These are phyloP conservation scores for Ridgeia piscesae DNA, from an alignment of 1,140 invertebrate species.

Conservation along the genomic window DNA sequence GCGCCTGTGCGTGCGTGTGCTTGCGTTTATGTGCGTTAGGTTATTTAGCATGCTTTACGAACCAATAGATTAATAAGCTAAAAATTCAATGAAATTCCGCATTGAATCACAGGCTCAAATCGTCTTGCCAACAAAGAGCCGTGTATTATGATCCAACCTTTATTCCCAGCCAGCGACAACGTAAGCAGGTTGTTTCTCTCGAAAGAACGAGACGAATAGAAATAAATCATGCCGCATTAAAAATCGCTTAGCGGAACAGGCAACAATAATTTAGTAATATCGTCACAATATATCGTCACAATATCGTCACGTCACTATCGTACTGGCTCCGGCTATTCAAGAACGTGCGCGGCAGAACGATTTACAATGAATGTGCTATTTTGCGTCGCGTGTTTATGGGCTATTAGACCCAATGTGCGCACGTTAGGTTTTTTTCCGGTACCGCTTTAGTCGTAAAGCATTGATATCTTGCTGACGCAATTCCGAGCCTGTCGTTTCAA, in stretches of 20 bases:
- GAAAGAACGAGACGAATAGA: not conserved
- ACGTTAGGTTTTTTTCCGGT: not conserved
- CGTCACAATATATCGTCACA: too few species aligned
- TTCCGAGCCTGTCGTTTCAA: not conserved
- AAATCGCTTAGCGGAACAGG: not conserved
- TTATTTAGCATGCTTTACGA: too few species aligned
- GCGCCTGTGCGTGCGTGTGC: too few species aligned
- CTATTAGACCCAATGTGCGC: not conserved
- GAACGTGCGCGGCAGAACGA: not conserved
- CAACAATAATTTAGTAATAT: not conserved
- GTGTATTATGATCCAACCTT: not conserved
- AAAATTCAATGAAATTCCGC: not conserved
- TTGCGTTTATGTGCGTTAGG: too few species aligned
- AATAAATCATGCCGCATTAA: not conserved
- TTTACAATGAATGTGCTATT: constrained; percentile 1
- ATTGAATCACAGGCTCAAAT: not conserved
- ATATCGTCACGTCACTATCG: too few species aligned
- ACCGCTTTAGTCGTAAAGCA: not conserved
- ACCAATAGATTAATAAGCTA: not conserved
- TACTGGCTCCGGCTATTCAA: not conserved
- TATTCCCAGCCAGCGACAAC: not conserved
- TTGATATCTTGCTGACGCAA: not conserved
- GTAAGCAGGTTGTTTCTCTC: not conserved
- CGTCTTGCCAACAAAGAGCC: not conserved
- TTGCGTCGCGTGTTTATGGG: not conserved